Base-by-base conservation (phyloP, 2,797 vertebrate genomes). In the Crenichthys baileyi region DNA sequence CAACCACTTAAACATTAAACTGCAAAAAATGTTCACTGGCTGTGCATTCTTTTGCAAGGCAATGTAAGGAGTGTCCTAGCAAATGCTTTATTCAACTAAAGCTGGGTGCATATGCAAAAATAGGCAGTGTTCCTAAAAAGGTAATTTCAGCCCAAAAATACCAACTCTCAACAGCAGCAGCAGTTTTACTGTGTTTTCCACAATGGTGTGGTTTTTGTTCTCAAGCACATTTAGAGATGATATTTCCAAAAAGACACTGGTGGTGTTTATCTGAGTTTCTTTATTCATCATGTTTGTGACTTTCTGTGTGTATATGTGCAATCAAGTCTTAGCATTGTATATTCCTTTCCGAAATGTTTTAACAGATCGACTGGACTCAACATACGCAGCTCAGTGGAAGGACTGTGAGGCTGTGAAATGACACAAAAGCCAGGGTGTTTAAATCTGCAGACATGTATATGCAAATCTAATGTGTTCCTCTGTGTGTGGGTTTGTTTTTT, bases 311-410 rank as follows among this genome's bases (percentile, higher is more conserved):
- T 76, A 58, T 72, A 70, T 76, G 75, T 70, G 73, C 31, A 75
- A 50, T 85, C 81, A 79, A 83, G 50, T 81, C 79, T 84, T 31
- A 67, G 70, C 70, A 68, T 80, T 90, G 85, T 89, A 87, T 87
- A 91, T 87, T 91, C 73, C 73, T 80, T 84, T 41, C 70, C 77
- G 90, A 93, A 92, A 90, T 94, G 90, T 93, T 95, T 91, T 93
- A 92, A 94, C 90, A 93, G 87, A 75, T 74, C 18, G 73, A 87
- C 87, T 86, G 85, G 90, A 86, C 77, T 80, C 86, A 90, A 80
- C 85, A 84, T 91, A 92, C 88, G 92, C 90, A 91, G 78, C 83
- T 91, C 89, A 85, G 82, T 89, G 90, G 87, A 94, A 92, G 83
- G 87, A 94, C 93, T 92, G 88, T 88, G 84, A 84, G 80, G 77